These are phyloP conservation scores for Papilio glaucus DNA, from an alignment of 1,140 invertebrate genomes.

Conservation along the genomic window DNA sequence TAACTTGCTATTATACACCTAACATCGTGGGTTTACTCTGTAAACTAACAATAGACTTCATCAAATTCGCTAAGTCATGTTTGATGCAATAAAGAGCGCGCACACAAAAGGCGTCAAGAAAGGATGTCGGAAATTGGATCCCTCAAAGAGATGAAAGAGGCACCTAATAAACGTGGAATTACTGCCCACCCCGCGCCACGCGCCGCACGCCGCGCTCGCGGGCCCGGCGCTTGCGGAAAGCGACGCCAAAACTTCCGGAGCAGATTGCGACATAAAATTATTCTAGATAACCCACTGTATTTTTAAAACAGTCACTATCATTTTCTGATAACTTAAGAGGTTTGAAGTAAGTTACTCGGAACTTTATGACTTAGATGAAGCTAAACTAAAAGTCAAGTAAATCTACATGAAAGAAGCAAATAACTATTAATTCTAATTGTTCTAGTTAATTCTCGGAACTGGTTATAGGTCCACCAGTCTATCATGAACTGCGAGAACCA, in stretches of 20 bases:
- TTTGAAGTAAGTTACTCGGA: no score
- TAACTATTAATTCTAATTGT: no score
- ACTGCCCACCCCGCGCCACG: not conserved
- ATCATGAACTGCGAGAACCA: no score
- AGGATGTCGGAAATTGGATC: slow-evolving; percentile 28
- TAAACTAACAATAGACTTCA: slow-evolving; percentile 29
- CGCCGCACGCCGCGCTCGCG: not conserved
- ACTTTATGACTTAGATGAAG: no score
- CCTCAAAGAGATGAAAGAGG: slow-evolving; percentile 31
- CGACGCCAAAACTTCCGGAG: slow-evolving; percentile 1
- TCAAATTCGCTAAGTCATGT: slow-evolving; percentile 28
- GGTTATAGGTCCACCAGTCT: no score
- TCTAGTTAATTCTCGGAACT: no score
- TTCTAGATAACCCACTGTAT: not conserved
- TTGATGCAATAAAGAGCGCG: slow-evolving; percentile 24
- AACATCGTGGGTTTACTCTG: not conserved
- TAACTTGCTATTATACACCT: not conserved
- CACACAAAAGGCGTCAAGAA: slow-evolving; percentile 29
- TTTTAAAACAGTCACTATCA: not conserved
- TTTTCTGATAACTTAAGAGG: no score
- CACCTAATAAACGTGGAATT: slow-evolving; percentile 27
- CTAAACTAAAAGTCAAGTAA: no score
- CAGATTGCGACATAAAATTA: not conserved
- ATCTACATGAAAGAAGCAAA: no score
- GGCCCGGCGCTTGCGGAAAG: not conserved